Conservation (phyloP, 2,113 vertebrate genomes). For the Nettapus auritus region DNA sequence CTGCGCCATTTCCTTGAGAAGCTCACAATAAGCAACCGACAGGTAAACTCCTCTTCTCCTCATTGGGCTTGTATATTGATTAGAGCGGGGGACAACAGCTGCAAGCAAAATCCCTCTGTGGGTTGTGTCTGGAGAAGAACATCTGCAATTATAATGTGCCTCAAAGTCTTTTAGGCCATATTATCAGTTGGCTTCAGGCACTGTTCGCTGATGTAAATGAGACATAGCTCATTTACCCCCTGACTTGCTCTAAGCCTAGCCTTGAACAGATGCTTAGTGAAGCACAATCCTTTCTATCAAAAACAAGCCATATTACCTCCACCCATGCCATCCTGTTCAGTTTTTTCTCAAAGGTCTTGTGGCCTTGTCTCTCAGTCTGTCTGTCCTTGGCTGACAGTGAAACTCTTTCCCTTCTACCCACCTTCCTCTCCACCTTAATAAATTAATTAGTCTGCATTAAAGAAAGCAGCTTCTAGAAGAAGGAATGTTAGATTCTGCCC, state of each 20-base stretch:
- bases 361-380: not conserved
- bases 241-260: not conserved
- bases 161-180: not conserved
- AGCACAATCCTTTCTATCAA: not conserved
- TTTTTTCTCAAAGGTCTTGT: not conserved
- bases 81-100: not conserved
- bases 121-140: not conserved
- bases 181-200: not conserved
- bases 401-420: not conserved
- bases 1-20: conserved; percentile 97
- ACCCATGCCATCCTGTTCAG: not conserved
- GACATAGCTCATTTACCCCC: not conserved
- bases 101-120: not conserved
- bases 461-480: not conserved
- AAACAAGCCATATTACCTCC: not conserved
- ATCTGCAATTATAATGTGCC: not conserved
- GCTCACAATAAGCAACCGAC: conserved; percentile 96
- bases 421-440: not conserved
- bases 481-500: not conserved
- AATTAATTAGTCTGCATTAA: not conserved
- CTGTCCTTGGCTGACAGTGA: not conserved
- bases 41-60: conserved; percentile 76
- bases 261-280: not conserved
- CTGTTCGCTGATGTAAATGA: not conserved
- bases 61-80: too few species aligned